phyloP scores from a whole-genome alignment of 2,797 vertebrate species.

The Apodemus agrarius region DNA sequence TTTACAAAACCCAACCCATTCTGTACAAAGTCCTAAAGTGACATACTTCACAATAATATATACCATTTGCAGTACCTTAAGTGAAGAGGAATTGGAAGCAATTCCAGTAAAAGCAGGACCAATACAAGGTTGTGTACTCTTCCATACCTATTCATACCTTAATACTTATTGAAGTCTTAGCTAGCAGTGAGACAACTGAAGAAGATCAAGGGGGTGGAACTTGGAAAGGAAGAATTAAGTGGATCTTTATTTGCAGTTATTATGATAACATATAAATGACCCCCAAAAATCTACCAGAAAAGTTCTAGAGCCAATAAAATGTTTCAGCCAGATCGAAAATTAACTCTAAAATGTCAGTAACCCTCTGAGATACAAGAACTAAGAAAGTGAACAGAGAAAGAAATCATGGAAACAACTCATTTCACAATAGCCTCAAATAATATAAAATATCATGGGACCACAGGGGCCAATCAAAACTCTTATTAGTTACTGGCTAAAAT shows the following conservation, averaged over 20 bases:
- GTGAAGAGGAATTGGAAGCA: background rate
- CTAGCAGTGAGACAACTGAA: background rate
- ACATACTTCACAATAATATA: too few species aligned
- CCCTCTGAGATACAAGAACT: background rate
- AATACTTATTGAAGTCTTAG: background rate
- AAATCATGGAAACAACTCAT: background rate
- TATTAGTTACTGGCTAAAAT: conserved; percentile 21
- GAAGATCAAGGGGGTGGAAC: background rate
- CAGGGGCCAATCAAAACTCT: conserved; percentile 25
- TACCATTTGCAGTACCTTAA: too few species aligned
- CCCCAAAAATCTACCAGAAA: background rate
- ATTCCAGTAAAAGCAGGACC: background rate
- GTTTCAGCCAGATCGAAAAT: background rate
- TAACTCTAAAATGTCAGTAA: background rate
- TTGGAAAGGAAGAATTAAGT: background rate
- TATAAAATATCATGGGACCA: background rate
- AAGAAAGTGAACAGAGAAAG: background rate
- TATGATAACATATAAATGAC: background rate
- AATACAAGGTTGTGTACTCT: background rate
- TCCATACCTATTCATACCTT: background rate
- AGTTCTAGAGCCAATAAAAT: background rate
- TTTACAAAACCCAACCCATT: background rate
- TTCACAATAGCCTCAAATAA: background rate
- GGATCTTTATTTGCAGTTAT: background rate
- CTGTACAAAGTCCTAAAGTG: too few species aligned